phyloP scores from a whole-genome alignment of 2,797 vertebrate species.

The Microctenopoma stevenorrisi region DNA sequence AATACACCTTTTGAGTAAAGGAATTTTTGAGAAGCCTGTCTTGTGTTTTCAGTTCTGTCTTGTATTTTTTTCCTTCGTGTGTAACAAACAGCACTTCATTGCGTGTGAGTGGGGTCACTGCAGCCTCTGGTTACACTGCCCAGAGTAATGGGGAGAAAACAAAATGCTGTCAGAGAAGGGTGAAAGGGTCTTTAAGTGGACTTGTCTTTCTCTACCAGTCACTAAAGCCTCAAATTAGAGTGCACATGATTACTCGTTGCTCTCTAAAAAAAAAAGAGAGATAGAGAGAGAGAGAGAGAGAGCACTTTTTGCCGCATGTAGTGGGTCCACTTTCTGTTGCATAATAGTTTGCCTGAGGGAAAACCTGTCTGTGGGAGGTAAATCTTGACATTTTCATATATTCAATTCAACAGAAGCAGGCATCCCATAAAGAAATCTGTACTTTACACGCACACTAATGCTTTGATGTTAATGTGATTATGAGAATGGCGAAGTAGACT shows the following conservation, averaged over 20 bases:
- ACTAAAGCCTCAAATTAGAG: constrained; percentile 63
- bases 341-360: constrained; percentile 63
- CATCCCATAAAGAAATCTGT: constrained; percentile 21
- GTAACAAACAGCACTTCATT: constrained; percentile 13
- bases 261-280: constrained; percentile 3
- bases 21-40: constrained; percentile 3
- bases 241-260: constrained; percentile 35
- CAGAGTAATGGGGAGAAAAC: constrained; percentile 49
- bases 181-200: constrained; percentile 52
- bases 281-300: constrained; percentile 14
- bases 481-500: constrained; percentile 50
- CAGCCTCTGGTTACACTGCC: constrained; percentile 34
- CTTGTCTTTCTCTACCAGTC: constrained; percentile 51
- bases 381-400: constrained; percentile 51
- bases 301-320: constrained; percentile 32
- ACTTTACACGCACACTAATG: constrained; percentile 8
- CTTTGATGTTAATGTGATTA: constrained; percentile 74
- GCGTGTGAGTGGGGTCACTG: constrained; percentile 42
- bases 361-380: constrained; percentile 66
- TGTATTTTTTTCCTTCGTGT: constrained; percentile 4
- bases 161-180: constrained; percentile 53
- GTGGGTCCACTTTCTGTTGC: constrained; percentile 57
- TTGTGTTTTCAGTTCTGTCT: constrained; percentile 20
- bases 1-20: background rate
- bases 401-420: constrained; percentile 34